Percentiles rank a stretch among this genome's conserved stretches.
These are phyloP conservation scores for Glomeris maerens DNA, from an alignment of 1,140 invertebrate species.

Conservation along the genomic window DNA sequence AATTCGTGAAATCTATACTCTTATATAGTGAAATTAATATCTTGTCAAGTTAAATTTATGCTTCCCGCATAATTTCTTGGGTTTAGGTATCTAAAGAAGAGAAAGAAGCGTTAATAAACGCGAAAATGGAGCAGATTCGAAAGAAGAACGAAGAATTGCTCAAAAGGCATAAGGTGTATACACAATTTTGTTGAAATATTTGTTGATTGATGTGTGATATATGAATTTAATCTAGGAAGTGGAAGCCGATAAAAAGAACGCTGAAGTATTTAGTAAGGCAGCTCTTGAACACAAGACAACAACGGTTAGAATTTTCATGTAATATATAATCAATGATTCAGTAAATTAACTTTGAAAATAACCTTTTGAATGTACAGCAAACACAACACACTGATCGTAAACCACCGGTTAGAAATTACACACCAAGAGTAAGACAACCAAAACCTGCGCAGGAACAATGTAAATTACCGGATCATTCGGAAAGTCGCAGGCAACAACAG, in stretches of 20 bases:
- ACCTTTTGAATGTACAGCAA: background rate
- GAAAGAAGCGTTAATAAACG: conserved; percentile 27
- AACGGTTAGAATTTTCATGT: conserved; percentile 13
- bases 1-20: too few relatives aligned
- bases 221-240: conserved; percentile 20
- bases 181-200: conserved; percentile 7
- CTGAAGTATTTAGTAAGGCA: conserved; percentile 13
- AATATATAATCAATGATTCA: background rate
- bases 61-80: too few relatives aligned
- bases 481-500: background rate
- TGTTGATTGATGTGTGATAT: background rate
- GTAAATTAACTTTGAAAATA: background rate
- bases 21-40: too few relatives aligned
- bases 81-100: conserved; percentile 23
- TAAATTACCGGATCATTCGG: background rate
- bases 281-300: conserved; percentile 13
- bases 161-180: conserved; percentile 25
- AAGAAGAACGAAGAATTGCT: conserved; percentile 28
- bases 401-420: background rate
- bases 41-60: too few relatives aligned
- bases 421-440: background rate
- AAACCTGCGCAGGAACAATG: too few relatives aligned
- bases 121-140: conserved; percentile 30
- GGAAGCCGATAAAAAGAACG: conserved; percentile 23
- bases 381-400: background rate